Evolutionary conservation across 1,140 invertebrate genomes (phyloP).

Genomic region (Agrypnia vestita): DNA sequence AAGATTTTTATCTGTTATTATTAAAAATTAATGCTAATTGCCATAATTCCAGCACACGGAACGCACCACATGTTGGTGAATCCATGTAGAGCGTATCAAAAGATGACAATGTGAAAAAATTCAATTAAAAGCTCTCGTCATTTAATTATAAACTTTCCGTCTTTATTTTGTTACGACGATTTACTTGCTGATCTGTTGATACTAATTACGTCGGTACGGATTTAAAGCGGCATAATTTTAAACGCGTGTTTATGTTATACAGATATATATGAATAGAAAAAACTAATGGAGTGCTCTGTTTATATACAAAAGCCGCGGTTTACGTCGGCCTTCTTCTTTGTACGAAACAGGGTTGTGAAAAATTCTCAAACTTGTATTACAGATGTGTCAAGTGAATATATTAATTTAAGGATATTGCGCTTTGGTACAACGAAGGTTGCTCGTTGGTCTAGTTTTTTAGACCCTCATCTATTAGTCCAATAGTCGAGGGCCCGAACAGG

Average conservation of each 20-base stretch:
- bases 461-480: too few species aligned
- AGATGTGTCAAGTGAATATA: too few species aligned
- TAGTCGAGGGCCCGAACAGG: too few species aligned
- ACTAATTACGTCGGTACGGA: background rate
- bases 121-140: constrained; percentile 38
- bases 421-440: too few species aligned
- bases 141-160: constrained; percentile 8
- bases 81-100: background rate
- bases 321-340: background rate
- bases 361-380: too few species aligned
- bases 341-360: too few species aligned
- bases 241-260: background rate
- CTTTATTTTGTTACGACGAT: constrained; percentile 20
- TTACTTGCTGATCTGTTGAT: background rate
- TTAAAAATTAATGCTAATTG: too few species aligned
- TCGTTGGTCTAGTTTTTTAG: too few species aligned
- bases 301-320: background rate
- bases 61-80: too few species aligned
- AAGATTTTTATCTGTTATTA: too few species aligned
- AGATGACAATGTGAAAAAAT: constrained; percentile 14
- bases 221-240: background rate
- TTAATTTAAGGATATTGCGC: too few species aligned
- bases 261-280: background rate
- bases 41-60: too few species aligned
- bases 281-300: constrained; percentile 8